Conservation (phyloP, 1,140 invertebrate genomes). For the Lepidostoma basale region DNA sequence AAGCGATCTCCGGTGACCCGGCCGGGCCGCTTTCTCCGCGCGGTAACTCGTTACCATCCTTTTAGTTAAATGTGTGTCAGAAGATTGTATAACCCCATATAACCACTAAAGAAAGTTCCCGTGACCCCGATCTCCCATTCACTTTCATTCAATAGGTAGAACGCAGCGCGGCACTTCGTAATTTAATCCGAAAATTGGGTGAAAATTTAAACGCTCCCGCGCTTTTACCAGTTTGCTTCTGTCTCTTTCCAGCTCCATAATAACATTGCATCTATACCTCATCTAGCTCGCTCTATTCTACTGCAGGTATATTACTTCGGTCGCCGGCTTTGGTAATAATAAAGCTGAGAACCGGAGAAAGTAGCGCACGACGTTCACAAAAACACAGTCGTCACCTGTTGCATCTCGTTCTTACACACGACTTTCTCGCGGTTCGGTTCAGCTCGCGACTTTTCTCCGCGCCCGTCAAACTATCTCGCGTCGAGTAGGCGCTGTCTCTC, state of each 20-base stretch:
- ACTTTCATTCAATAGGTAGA: slow-evolving; percentile 38
- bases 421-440: slow-evolving; percentile 13
- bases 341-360: slow-evolving; percentile 32
- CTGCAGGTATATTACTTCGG: too few relatives aligned
- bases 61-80: slow-evolving; percentile 5
- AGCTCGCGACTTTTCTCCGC: slow-evolving; percentile 30
- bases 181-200: slow-evolving; percentile 27
- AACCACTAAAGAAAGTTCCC: slow-evolving; percentile 20
- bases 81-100: not conserved
- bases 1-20: too few relatives aligned
- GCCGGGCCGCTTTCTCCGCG: slow-evolving; percentile 8
- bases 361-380: slow-evolving; percentile 2
- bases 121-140: slow-evolving; percentile 39
- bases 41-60: not conserved
- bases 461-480: not conserved
- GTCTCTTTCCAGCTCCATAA: slow-evolving; percentile 17
- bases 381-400: slow-evolving; percentile 1
- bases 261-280: not conserved
- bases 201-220: slow-evolving; percentile 3
- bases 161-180: too few relatives aligned
- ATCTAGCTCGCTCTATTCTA: slow-evolving; percentile 10
- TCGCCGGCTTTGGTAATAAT: too few relatives aligned
- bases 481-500: slow-evolving; percentile 10
- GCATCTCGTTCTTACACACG: slow-evolving; percentile 25
- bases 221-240: not conserved